These are phyloP conservation scores for Lepidurus packardi DNA, from an alignment of 1,140 invertebrate species.

Conservation along the genomic window DNA sequence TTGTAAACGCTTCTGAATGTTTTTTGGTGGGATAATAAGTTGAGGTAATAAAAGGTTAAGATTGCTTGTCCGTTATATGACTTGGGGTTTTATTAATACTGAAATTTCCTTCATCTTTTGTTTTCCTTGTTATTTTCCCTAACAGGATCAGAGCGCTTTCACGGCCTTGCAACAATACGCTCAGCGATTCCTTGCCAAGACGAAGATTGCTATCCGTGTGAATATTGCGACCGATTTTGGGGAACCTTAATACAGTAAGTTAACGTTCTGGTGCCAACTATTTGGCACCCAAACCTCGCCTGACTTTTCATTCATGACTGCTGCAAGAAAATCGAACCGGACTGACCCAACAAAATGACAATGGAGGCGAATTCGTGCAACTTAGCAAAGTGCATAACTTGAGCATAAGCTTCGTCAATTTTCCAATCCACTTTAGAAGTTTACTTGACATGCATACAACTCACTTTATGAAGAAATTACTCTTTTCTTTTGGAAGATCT, in stretches of 20 bases:
- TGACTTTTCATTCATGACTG: neutral
- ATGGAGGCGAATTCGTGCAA: too few relatives aligned
- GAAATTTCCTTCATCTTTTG: neutral
- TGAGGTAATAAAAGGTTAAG: neutral
- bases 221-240: slow-evolving; percentile 21
- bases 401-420: too few relatives aligned
- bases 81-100: neutral
- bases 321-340: neutral
- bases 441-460: too few relatives aligned
- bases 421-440: too few relatives aligned
- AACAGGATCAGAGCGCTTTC: slow-evolving; percentile 21
- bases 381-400: too few relatives aligned
- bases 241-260: slow-evolving; percentile 7
- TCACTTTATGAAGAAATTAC: too few relatives aligned
- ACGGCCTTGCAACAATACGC: neutral
- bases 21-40: neutral
- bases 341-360: too few relatives aligned
- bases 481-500: too few relatives aligned
- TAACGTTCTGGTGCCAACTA: neutral
- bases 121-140: neutral
- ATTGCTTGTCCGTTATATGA: neutral
- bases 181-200: neutral
- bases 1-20: neutral
- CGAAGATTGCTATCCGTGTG: slow-evolving; percentile 1
- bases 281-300: neutral